A percentile compares a stretch with the other conserved stretches of the same genome.
These are phyloP conservation scores for Ptilorrhoa leucosticta DNA, from an alignment of 2,113 vertebrate genomes.

Conservation along the genomic window DNA sequence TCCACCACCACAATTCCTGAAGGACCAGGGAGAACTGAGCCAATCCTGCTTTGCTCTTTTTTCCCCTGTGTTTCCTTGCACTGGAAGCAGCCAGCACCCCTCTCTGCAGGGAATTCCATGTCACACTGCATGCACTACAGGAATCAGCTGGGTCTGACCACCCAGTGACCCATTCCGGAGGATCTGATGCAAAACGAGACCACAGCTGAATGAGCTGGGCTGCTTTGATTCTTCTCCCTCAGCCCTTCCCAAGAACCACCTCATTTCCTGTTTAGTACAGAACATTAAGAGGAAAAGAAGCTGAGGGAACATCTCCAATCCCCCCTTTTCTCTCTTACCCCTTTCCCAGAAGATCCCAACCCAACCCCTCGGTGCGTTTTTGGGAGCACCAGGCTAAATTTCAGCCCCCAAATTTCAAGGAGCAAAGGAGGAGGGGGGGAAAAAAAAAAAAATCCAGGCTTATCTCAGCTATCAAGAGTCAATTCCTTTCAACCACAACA, in stretches of 20 bases:
- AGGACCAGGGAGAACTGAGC: fast-evolving
- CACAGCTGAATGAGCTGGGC: not conserved
- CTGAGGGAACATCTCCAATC: not conserved
- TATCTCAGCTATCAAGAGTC: not conserved
- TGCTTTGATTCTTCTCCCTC: not conserved
- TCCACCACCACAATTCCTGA: not conserved
- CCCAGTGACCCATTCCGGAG: not conserved
- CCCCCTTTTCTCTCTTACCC: not conserved
- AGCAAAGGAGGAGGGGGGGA: not conserved
- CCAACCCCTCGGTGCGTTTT: not conserved
- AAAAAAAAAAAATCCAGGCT: not conserved
- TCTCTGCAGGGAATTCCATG: not conserved
- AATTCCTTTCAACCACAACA: not conserved
- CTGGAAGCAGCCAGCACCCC: not conserved
- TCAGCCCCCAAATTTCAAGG: not conserved
- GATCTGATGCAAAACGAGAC: constrained; percentile 2
- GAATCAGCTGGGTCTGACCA: not conserved
- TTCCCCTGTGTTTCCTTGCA: not conserved
- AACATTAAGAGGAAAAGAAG: not conserved
- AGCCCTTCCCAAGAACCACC: not conserved
- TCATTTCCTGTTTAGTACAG: not conserved
- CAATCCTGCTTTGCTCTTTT: not conserved
- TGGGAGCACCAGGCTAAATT: not conserved
- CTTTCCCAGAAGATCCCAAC: not conserved
- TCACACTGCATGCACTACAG: not conserved